phyloP scores from a whole-genome alignment of 2,888 invertebrate species.

The Pseudococcus longispinus region DNA sequence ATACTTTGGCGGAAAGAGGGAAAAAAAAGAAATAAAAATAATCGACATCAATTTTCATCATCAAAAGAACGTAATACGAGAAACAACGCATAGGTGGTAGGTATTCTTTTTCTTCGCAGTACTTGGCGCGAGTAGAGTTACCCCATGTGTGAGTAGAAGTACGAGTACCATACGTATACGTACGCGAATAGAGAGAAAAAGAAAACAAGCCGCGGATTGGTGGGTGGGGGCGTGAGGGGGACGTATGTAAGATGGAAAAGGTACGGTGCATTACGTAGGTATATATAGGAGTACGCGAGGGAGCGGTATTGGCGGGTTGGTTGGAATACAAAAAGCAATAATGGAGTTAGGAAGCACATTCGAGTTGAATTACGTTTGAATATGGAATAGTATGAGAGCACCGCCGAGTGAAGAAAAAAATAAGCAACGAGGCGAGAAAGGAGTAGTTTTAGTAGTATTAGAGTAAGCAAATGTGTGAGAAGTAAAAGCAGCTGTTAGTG shows the following conservation, averaged over 20 bases:
- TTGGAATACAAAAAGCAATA: constrained; percentile 48
- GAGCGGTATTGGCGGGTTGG: neutral
- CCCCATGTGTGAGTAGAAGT: neutral
- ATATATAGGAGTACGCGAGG: neutral
- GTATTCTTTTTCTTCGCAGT: neutral
- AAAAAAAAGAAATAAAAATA: constrained; percentile 18
- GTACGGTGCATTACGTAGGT: too few relatives aligned
- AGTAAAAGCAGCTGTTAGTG: constrained; percentile 52
- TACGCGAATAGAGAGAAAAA: neutral
- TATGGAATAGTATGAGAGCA: constrained; percentile 29
- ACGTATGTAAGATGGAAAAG: neutral
- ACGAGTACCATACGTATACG: neutral
- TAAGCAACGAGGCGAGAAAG: constrained; percentile 50
- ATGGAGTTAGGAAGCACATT: constrained; percentile 51
- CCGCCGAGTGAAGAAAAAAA: constrained; percentile 36
- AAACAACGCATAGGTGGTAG: neutral
- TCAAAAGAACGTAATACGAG: constrained; percentile 5
- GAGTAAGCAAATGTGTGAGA: constrained; percentile 50
- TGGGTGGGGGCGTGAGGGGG: neutral
- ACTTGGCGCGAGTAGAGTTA: neutral
- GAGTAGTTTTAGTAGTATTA: constrained; percentile 44
- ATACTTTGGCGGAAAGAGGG: neutral
- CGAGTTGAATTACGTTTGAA: constrained; percentile 51
- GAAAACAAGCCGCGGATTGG: neutral
- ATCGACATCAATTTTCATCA: constrained; percentile 49